phyloP scores from a whole-genome alignment of 2,888 invertebrate species.

The Acleris emargana region DNA sequence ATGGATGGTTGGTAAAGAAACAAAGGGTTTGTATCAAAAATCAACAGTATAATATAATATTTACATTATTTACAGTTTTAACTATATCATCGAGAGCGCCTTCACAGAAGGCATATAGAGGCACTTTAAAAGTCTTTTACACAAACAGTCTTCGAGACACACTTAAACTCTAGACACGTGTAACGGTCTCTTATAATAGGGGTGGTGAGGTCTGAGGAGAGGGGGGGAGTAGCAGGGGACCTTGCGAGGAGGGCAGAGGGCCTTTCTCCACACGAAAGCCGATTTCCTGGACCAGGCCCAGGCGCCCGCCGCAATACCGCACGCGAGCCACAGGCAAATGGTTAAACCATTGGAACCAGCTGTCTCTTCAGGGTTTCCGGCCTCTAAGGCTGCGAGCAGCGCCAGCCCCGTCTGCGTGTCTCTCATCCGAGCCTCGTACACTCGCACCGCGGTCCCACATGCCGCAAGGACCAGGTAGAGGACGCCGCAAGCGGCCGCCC shows the following conservation, averaged over 20 bases:
- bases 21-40: conserved; percentile 56
- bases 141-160: conserved; percentile 38
- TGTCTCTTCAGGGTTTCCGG: conserved; percentile 51
- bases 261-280: conserved; percentile 82
- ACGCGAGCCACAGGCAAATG: conserved; percentile 84
- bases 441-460: conserved; percentile 87
- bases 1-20: conserved; percentile 43
- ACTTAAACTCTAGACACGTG: conserved; percentile 74
- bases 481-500: conserved; percentile 90
- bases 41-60: conserved; percentile 74
- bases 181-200: conserved; percentile 73
- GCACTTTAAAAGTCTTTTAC: conserved; percentile 47
- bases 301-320: conserved; percentile 86
- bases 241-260: conserved; percentile 76
- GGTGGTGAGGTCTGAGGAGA: conserved; percentile 63
- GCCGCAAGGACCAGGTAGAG: conserved; percentile 90
- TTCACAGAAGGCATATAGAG: conserved; percentile 78
- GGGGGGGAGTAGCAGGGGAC: conserved; percentile 68
- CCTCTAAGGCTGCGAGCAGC: conserved; percentile 78
- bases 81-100: conserved; percentile 66
- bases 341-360: conserved; percentile 74
- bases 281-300: conserved; percentile 88
- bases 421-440: conserved; percentile 83
- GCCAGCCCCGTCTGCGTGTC: conserved; percentile 75
- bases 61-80: conserved; percentile 75